Conservation (phyloP, 1,140 invertebrate genomes). For the Megalopta genalis region DNA sequence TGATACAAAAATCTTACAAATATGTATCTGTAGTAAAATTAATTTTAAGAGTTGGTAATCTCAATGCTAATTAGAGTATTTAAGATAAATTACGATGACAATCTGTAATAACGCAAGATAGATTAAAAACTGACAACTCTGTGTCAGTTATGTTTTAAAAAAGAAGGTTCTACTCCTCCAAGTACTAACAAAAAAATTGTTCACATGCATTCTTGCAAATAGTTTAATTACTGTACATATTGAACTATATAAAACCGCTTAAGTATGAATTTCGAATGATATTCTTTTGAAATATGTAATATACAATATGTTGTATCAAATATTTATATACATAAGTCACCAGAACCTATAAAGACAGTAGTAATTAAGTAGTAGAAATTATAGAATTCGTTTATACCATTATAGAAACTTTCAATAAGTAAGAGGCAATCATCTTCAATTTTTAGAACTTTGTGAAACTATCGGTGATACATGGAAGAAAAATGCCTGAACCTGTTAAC, state of each 20-base stretch:
- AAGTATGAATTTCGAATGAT: slow-evolving; percentile 10
- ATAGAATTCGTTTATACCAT: not conserved
- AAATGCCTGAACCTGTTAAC: slow-evolving; percentile 9
- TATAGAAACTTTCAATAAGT: slow-evolving; percentile 1
- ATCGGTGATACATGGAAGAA: not conserved
- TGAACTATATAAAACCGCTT: slow-evolving; percentile 25
- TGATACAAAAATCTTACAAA: slow-evolving; percentile 16
- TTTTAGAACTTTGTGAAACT: not conserved
- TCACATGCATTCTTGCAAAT: not conserved
- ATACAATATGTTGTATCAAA: not conserved
- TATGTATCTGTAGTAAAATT: slow-evolving; percentile 1
- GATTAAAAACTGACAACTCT: slow-evolving; percentile 1
- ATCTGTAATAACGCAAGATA: slow-evolving; percentile 3
- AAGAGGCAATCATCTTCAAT: slow-evolving; percentile 15
- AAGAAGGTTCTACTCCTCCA: not conserved
- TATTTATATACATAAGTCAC: slow-evolving; percentile 10
- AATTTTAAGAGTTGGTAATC: slow-evolving; percentile 7
- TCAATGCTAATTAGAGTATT: not conserved
- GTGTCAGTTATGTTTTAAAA: not conserved
- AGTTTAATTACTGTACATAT: slow-evolving; percentile 4
- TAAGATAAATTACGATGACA: slow-evolving; percentile 4
- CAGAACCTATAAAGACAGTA: slow-evolving; percentile 11
- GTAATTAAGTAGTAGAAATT: slow-evolving; percentile 11
- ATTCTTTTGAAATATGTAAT: not conserved
- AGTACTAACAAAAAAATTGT: slow-evolving; percentile 16